Evolutionary conservation across 2,113 vertebrate genomes (phyloP).

Genomic region (Xiphophorus maculatus): DNA sequence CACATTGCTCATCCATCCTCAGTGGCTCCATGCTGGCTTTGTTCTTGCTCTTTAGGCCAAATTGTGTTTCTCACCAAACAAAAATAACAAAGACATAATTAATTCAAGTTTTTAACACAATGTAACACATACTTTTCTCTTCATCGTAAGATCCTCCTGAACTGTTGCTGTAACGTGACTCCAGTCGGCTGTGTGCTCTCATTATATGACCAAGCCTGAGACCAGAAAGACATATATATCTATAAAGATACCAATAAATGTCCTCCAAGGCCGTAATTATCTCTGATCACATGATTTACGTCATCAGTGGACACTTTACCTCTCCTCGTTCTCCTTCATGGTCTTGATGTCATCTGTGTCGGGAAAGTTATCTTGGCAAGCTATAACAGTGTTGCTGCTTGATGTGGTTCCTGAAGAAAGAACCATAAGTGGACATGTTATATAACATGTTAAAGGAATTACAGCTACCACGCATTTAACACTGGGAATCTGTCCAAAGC

Average conservation of each 20-base stretch:
- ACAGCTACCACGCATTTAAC: neutral
- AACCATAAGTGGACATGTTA: neutral
- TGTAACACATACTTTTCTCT: constrained; percentile 90
- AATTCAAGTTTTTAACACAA: neutral
- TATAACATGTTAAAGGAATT: neutral
- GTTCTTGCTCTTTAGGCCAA: constrained; percentile 24
- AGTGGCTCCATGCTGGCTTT: constrained; percentile 30
- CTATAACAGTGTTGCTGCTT: constrained; percentile 93
- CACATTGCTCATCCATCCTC: constrained; percentile 61
- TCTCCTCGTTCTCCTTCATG: constrained; percentile 89
- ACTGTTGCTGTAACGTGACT: constrained; percentile 97
- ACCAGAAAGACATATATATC: constrained; percentile 1
- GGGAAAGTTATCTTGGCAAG: constrained; percentile 89
- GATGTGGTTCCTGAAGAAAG: constrained; percentile 87
- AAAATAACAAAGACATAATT: constrained; percentile 14
- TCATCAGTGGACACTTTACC: constrained; percentile 72
- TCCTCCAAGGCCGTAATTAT: neutral
- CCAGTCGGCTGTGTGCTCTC: constrained; percentile 91
- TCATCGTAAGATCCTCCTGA: constrained; percentile 97
- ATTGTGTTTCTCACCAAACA: constrained; percentile 27
- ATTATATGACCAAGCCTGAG: constrained; percentile 73
- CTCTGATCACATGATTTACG: neutral
- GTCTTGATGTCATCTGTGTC: constrained; percentile 87
- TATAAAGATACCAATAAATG: neutral
- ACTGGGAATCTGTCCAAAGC: constrained; percentile 3